A percentile compares a stretch with the other conserved stretches of the same genome.
Conservation (phyloP, 2,888 invertebrate species). For the Anaspis maculata region DNA sequence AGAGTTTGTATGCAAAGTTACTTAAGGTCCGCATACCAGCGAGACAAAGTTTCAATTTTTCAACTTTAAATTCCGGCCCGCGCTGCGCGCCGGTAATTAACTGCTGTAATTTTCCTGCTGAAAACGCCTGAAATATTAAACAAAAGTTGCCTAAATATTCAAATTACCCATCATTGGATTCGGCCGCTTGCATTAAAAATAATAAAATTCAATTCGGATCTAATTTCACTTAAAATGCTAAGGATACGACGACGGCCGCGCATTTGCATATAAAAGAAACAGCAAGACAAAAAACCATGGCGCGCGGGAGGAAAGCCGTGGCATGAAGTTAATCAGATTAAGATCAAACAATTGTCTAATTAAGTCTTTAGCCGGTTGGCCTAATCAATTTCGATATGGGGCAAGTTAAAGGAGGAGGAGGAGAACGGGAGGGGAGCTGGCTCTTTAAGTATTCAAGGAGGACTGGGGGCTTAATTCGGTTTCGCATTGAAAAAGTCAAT, state of each 20-base stretch:
- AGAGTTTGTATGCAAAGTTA: no score
- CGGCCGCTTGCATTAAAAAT: constrained; percentile 18
- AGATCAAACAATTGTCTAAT: constrained; percentile 39
- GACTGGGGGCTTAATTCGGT: constrained; percentile 19
- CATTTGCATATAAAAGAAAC: constrained; percentile 28
- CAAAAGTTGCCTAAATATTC: constrained; percentile 9
- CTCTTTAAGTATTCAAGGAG: constrained; percentile 7
- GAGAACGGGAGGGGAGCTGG: background rate
- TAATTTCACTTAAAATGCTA: constrained; percentile 30
- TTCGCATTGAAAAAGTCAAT: constrained; percentile 26
- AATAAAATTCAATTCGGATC: constrained; percentile 20
- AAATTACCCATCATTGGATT: constrained; percentile 12
- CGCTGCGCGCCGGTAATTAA: no score
- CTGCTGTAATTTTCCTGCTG: constrained; percentile 15
- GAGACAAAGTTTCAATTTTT: no score
- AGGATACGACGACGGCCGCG: constrained; percentile 27
- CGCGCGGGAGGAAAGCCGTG: constrained; percentile 14
- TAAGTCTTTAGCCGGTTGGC: constrained; percentile 30
- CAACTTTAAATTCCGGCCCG: no score
- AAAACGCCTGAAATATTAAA: constrained; percentile 5
- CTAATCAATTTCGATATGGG: constrained; percentile 28
- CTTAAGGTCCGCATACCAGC: no score
- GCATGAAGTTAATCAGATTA: constrained; percentile 36
- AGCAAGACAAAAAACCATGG: constrained; percentile 11
- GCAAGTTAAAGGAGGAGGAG: constrained; percentile 1